Evolutionary conservation across 2,113 vertebrate genomes (phyloP), one percentile per base, ranked within the genome.

Genomic region (Tachysurus vachellii): DNA sequence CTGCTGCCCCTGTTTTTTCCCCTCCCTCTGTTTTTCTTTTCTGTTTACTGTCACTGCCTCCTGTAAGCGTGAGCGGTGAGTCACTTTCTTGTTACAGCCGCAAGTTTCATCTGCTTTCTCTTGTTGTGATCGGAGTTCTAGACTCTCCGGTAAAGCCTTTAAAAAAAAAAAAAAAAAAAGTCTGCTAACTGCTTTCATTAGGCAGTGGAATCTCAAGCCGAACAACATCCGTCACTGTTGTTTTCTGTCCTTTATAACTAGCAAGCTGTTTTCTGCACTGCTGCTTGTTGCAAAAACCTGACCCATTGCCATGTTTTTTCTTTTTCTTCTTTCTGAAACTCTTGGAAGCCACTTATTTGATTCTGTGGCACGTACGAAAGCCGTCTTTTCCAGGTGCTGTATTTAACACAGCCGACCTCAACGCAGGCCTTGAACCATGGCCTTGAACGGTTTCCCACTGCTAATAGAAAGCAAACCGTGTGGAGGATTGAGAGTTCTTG

Each of bases 31-130:
- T 68, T 71, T 71, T 68, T 61, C 59, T 73, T 79, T 50, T 90
- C 82, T 87, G 19, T 85, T 88, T 88, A 84, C 83, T 75, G 86
- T 88, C 87, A 84, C 81, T 57, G 36, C 85, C 86, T 88, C 89
- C 73, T 90, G 21, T 47, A 42, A 86, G 84, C 68, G 80, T 82
- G 75, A 89, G 80, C 47, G 36, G 62, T 80, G 76, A 80, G 57
- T 80, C 85, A 68, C 62, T 86, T 66, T 71, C 77, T 56, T 31
- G 26, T 77, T 70, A 26, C 53, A 36, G 82, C 71, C 84, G 13
- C 56, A 59, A 36, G 53, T 12, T 80, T 80, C 76, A 11, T 44
- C 66, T 62, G 36, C 7, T 77, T 75, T 80, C 31, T 57, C 36
- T 47, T 31, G 57, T 42, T 66, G 47, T 66, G 62, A 54, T 23